Conservation (phyloP, 2,113 vertebrate species). For the Podarcis muralis region DNA sequence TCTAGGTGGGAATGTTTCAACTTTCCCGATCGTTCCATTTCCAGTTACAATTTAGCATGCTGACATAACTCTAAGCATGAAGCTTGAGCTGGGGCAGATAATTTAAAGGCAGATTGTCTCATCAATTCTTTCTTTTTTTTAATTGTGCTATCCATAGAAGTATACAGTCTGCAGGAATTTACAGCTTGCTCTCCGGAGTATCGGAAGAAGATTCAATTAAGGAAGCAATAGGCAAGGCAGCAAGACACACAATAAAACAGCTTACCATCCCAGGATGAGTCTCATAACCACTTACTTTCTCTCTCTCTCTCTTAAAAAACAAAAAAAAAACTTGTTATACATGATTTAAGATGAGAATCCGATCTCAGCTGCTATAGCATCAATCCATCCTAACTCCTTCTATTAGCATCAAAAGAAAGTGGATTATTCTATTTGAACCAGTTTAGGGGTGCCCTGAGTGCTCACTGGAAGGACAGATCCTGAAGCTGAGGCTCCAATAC, state of each 20-base stretch:
- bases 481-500: too few species aligned
- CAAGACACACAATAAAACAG: background rate
- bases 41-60: background rate
- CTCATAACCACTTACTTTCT: fast-evolving
- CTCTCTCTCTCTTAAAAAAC: background rate
- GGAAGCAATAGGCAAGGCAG: slow-evolving; percentile 1
- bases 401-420: background rate
- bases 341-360: background rate
- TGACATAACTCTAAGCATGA: background rate
- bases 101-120: slow-evolving; percentile 20
- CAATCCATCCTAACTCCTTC: background rate
- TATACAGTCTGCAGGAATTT: background rate
- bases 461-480: background rate
- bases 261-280: background rate
- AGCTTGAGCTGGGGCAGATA: background rate
- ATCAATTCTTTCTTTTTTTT: slow-evolving; percentile 18
- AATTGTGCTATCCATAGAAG: slow-evolving; percentile 12
- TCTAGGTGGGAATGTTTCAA: background rate
- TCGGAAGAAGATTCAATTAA: slow-evolving; percentile 29
- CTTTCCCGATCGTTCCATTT: background rate
- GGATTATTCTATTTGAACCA: background rate
- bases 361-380: background rate
- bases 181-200: background rate
- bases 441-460: background rate
- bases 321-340: slow-evolving; percentile 1